phyloP scores from a whole-genome alignment of 2,797 vertebrate species.

The Sorex maritimensis region DNA sequence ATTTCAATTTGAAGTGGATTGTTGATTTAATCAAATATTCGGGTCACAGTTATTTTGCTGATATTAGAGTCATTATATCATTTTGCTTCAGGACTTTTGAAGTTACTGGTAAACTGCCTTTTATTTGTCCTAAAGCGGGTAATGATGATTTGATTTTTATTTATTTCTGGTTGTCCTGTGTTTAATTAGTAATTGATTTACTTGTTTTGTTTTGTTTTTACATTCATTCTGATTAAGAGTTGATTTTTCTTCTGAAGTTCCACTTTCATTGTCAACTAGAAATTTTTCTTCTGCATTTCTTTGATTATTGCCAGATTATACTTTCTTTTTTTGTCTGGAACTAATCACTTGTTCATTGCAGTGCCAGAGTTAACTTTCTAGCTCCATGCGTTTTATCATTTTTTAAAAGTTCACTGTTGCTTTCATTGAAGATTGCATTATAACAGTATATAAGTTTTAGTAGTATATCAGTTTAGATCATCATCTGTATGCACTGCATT shows the following conservation, averaged over 20 bases:
- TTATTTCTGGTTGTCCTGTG: not conserved
- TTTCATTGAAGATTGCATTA: too few relatives aligned
- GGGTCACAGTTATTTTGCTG: not conserved
- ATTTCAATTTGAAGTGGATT: not conserved
- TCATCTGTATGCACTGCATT: too few relatives aligned
- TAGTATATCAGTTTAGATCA: too few relatives aligned
- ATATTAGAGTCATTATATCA: not conserved
- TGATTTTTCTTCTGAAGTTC: not conserved
- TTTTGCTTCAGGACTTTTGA: not conserved
- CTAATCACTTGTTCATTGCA: not conserved
- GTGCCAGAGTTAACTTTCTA: not conserved
- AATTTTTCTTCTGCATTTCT: not conserved
- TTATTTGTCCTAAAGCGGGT: not conserved
- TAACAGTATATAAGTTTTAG: too few relatives aligned
- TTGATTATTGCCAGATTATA: not conserved
- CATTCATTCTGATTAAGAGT: not conserved
- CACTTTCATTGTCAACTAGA: not conserved
- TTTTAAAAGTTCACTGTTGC: not conserved
- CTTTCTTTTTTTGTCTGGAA: not conserved
- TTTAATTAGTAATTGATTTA: not conserved
- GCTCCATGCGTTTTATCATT: conserved; percentile 21
- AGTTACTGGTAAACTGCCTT: conserved; percentile 16
- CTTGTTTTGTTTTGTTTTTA: not conserved
- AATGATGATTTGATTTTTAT: not conserved
- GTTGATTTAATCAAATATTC: conserved; percentile 8